phyloP scores from a whole-genome alignment of 1,140 invertebrate genomes.

The Heliconius himera region DNA sequence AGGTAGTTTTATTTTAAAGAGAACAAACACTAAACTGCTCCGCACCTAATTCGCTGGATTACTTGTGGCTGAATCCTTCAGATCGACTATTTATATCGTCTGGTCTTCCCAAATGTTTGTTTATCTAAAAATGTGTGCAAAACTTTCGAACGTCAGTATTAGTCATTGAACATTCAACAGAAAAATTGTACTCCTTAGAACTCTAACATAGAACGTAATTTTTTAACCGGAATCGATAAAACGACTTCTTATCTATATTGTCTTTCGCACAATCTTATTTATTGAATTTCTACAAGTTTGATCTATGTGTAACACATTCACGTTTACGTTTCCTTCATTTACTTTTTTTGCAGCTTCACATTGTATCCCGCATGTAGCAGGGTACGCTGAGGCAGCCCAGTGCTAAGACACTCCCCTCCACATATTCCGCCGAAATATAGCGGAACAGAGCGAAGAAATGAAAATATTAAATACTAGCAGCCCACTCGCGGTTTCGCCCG shows the following conservation, averaged over 20 bases:
- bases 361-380: too few species aligned
- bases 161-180: not conserved
- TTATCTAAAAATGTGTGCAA: conserved; percentile 1
- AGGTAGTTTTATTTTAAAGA: not conserved
- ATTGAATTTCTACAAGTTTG: not conserved
- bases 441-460: too few species aligned
- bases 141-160: not conserved
- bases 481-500: too few species aligned
- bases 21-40: not conserved
- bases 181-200: not conserved
- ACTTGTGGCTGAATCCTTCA: not conserved
- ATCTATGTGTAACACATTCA: not conserved
- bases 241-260: not conserved
- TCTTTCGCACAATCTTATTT: not conserved
- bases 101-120: not conserved
- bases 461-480: too few species aligned
- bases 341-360: not conserved
- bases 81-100: not conserved
- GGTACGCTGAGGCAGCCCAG: too few species aligned
- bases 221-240: not conserved
- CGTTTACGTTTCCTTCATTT: not conserved
- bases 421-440: too few species aligned
- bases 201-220: not conserved
- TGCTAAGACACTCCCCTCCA: too few species aligned
- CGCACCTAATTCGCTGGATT: not conserved